Evolutionary conservation across 2,797 vertebrate genomes (phyloP).

Genomic region (Crenichthys baileyi): DNA sequence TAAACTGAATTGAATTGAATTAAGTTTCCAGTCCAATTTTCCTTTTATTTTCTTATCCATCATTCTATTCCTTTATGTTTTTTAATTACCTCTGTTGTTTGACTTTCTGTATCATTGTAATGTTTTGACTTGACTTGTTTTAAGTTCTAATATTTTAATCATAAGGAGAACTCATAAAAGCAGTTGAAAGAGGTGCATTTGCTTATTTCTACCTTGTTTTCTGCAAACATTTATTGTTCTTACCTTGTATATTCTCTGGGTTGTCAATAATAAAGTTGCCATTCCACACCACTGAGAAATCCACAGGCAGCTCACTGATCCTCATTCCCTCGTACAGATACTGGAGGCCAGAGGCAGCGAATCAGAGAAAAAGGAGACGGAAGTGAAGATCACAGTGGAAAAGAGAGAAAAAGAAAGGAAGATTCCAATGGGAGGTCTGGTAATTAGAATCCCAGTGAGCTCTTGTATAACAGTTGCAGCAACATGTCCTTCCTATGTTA

Average conservation of each 20-base stretch:
- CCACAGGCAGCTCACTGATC: conserved; percentile 93
- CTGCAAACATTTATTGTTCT: conserved; percentile 16
- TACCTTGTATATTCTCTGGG: conserved; percentile 95
- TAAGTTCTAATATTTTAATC: conserved; percentile 5
- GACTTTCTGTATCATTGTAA: no score
- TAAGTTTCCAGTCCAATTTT: no score
- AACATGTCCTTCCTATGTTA: conserved; percentile 41
- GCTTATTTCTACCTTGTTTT: conserved; percentile 9
- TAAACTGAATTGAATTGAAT: no score
- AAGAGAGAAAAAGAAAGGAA: conserved; percentile 36
- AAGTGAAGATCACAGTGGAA: conserved; percentile 29
- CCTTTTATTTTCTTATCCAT: no score
- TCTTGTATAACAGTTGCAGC: conserved; percentile 21
- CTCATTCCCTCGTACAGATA: conserved; percentile 97
- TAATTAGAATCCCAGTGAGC: conserved; percentile 28
- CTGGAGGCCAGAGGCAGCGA: conserved; percentile 68
- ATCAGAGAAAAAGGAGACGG: conserved; percentile 4
- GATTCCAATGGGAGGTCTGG: conserved; percentile 43
- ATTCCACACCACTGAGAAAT: conserved; percentile 98
- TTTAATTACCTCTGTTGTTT: no score
- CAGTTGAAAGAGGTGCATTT: background rate
- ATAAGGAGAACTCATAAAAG: conserved; percentile 1
- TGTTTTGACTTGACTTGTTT: background rate
- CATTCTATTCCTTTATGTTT: no score
- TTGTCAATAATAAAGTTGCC: conserved; percentile 99